Evolutionary conservation across 1,140 invertebrate species (phyloP), one percentile per base, ranked within the genome.

Genomic region (Matsumurasca onukii): DNA sequence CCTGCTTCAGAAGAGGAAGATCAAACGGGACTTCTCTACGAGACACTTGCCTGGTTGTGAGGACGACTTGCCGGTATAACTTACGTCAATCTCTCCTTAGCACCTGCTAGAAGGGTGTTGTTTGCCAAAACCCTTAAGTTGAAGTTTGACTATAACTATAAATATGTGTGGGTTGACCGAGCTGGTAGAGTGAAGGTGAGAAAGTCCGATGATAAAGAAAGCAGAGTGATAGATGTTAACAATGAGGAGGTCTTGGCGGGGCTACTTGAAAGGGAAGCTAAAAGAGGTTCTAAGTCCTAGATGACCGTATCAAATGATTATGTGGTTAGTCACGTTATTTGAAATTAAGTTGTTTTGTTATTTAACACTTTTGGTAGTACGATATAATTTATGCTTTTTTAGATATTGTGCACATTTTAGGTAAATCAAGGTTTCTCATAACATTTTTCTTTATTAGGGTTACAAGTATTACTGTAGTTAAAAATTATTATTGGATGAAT

Each of bases 61-160:
- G 20, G n/a, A 20, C 45, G 63, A 65, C 63, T 45, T 24, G 17
- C 34, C 34, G 5, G 34, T 25, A 22, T 22, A 27, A 30, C 31
- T 29, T 62, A 65, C 63, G 29, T 65, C 12, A 65, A 65, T 29
- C 20, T 65, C n/a, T 65, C 63, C 24, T 22, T 65, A 34, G 34
- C 29, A 1, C 34, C 34, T 20, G 29, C 17, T 2, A 65, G 63
- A 22, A 45, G 63, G 17, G 45, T 65, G 0, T 34, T 65, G 0
- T 45, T 65, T 34, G 63, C 63, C 0, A 39, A 65, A 30, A n/a
- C 63, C 22, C 31, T 30, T 45, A 65, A 39, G 20, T 45, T 65
- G n/a, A 65, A 45, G n/a, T 34, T 27, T 9, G 31, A 65, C 22
- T 65, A 1, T 30, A 65, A 65, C 29, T 65, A 34, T 39, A 65